These are phyloP conservation scores for Myrmecophaga tridactyla DNA, from an alignment of 2,113 vertebrate species.

Conservation along the genomic window DNA sequence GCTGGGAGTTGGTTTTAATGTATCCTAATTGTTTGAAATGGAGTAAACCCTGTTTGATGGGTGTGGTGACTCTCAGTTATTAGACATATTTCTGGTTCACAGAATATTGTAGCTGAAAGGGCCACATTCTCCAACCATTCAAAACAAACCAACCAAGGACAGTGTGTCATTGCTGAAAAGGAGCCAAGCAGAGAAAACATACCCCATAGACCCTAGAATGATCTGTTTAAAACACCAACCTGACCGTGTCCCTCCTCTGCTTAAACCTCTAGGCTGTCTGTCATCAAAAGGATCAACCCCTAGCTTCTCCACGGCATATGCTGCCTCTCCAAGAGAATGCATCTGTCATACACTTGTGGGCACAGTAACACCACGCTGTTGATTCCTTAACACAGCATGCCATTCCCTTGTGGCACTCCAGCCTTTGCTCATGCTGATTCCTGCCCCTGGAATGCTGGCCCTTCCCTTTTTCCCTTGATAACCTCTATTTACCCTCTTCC, in stretches of 20 bases:
- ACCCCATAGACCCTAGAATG: background rate
- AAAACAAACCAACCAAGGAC: background rate
- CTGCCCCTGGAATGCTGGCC: background rate
- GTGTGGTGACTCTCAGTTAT: background rate
- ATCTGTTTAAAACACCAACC: background rate
- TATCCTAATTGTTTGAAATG: background rate
- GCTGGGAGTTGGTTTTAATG: background rate
- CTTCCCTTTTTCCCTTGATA: background rate
- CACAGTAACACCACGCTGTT: background rate
- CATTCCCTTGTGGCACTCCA: background rate
- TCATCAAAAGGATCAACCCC: no score
- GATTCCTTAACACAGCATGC: background rate
- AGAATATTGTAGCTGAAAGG: background rate
- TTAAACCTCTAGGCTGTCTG: no score
- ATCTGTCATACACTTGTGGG: background rate
- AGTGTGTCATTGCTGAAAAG: background rate
- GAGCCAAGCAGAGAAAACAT: background rate
- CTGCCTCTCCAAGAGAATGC: accelerated
- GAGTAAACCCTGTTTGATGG: background rate
- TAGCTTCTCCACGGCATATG: background rate
- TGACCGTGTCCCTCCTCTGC: background rate
- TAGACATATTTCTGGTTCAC: background rate
- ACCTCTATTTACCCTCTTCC: background rate
- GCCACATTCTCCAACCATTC: background rate
- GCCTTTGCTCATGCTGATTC: background rate